Percentiles rank a stretch among this genome's conserved stretches.
Conservation (phyloP, 2,113 vertebrate species). For the Siniperca chuatsi region DNA sequence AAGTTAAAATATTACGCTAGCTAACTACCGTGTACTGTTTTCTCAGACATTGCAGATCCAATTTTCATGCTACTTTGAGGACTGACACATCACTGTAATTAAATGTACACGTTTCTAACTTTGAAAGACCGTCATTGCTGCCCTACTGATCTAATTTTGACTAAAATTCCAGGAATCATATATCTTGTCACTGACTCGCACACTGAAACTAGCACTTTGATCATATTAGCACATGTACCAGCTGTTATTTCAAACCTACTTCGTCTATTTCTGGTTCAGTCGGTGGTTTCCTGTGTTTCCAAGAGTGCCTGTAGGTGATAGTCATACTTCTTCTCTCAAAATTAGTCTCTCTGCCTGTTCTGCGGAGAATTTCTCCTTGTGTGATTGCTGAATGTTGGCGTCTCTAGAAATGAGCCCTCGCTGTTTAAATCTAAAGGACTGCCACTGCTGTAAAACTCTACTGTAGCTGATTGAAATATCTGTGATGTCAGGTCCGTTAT, state of each 20-base stretch:
- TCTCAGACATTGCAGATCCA: background rate
- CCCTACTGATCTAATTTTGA: constrained; percentile 18
- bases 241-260: constrained; percentile 2
- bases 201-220: background rate
- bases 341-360: too few relatives aligned
- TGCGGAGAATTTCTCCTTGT: too few relatives aligned
- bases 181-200: background rate
- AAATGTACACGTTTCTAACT: background rate
- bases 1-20: background rate
- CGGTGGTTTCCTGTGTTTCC: background rate
- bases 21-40: background rate
- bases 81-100: background rate
- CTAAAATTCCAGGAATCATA: background rate
- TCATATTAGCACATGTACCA: background rate
- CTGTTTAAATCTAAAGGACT: background rate
- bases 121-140: background rate
- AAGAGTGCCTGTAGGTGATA: background rate
- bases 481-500: background rate
- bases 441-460: background rate
- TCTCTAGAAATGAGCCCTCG: background rate
- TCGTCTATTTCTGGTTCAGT: background rate
- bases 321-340: background rate
- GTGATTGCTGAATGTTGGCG: too few relatives aligned
- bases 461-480: background rate
- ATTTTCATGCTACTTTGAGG: background rate